These are phyloP conservation scores for Hydra vulgaris DNA, from an alignment of 30 jellyfish, hydroid and myxozoan species.

Conservation along the genomic window DNA sequence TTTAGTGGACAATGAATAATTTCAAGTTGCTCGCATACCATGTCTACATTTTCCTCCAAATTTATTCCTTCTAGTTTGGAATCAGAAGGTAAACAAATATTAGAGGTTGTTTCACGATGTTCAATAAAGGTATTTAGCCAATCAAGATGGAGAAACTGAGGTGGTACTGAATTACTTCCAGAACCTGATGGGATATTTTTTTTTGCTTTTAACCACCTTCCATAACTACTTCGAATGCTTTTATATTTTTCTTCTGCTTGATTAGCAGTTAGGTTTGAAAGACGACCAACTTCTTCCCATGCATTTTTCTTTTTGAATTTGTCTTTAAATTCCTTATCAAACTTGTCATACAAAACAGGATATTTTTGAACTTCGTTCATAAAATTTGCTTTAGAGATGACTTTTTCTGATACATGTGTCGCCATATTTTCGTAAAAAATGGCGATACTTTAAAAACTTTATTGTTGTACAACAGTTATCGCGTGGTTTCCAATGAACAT, in stretches of 20 bases:
- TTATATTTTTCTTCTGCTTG: slow-evolving; percentile 33
- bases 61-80: background rate
- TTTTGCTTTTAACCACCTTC: slow-evolving; percentile 24
- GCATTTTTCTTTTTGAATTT: slow-evolving; percentile 15
- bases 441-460: background rate
- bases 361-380: slow-evolving; percentile 26
- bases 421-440: background rate
- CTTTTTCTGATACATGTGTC: background rate
- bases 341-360: slow-evolving; percentile 27
- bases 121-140: slow-evolving; percentile 37
- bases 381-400: background rate
- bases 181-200: slow-evolving; percentile 46
- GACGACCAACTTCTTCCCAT: slow-evolving; percentile 29
- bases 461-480: background rate
- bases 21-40: too few relatives aligned
- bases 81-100: background rate
- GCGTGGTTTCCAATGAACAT: background rate
- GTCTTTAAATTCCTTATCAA: slow-evolving; percentile 11
- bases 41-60: background rate
- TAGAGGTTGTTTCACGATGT: slow-evolving; percentile 34
- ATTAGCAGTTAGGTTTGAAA: slow-evolving; percentile 6
- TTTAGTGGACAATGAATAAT: background rate
- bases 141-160: slow-evolving; percentile 9
- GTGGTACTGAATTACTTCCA: slow-evolving; percentile 38
- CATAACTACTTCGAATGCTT: slow-evolving; percentile 35